A percentile compares a stretch with the other conserved stretches of the same genome.
Conservation (phyloP, 2,113 vertebrate genomes). For the Heterochromis multidens region DNA sequence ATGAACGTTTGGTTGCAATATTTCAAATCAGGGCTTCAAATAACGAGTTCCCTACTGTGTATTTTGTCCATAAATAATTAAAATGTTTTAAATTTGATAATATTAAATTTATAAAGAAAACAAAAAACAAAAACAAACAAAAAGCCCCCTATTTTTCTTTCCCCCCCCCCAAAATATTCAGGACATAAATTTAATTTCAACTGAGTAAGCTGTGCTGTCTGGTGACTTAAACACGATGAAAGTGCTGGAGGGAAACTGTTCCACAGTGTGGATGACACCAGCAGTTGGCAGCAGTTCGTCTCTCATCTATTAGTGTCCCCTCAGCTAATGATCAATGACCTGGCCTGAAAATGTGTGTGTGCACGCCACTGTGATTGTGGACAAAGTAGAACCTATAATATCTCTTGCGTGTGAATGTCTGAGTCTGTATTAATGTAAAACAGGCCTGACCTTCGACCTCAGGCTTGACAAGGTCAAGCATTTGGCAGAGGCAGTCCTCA, state of each 20-base stretch:
- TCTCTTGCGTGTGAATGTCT: neutral
- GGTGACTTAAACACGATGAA: neutral
- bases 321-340: constrained; percentile 16
- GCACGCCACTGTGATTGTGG: neutral
- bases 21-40: neutral
- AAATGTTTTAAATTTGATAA: neutral
- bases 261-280: constrained; percentile 22
- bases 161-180: no score
- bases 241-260: constrained; percentile 9
- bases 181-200: neutral
- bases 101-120: neutral
- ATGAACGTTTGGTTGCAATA: neutral
- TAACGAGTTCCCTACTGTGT: neutral
- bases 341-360: neutral
- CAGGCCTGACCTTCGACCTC: constrained; percentile 78
- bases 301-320: constrained; percentile 10
- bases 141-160: neutral
- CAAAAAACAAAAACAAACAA: neutral
- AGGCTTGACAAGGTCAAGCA: constrained; percentile 93
- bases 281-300: constrained; percentile 21
- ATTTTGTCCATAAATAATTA: neutral
- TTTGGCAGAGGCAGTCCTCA: constrained; percentile 94
- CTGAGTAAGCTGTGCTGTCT: neutral
- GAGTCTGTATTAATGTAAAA: constrained; percentile 10
- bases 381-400: neutral